phyloP scores from a whole-genome alignment of 2,797 vertebrate genomes.

The Cirrhinus molitorella region DNA sequence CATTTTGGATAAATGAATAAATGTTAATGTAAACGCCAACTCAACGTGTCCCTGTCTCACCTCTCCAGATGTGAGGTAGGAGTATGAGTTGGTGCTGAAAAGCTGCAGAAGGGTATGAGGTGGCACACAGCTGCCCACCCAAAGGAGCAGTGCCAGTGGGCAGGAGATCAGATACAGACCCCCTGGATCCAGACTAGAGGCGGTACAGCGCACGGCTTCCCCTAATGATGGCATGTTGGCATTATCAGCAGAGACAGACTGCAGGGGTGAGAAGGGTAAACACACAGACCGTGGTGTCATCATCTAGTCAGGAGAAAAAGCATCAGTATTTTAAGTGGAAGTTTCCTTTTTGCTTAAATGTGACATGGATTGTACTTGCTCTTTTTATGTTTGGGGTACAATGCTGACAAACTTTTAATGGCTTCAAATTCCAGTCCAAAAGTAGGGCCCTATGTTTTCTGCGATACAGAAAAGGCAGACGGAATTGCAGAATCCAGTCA shows the following conservation, averaged over 20 bases:
- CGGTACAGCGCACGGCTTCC: conserved; percentile 72
- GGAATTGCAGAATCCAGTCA: too few relatives aligned
- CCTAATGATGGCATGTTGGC: background rate
- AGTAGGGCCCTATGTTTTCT: too few relatives aligned
- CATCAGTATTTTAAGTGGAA: conserved; percentile 7
- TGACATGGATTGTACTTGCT: background rate
- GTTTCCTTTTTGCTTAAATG: background rate
- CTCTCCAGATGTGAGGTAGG: conserved; percentile 78
- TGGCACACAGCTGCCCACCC: conserved; percentile 77
- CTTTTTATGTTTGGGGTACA: background rate
- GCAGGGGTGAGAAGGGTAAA: conserved; percentile 34
- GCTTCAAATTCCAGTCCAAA: background rate
- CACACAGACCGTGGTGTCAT: background rate
- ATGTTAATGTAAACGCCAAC: background rate
- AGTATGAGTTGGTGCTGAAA: conserved; percentile 77
- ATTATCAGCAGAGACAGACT: conserved; percentile 59
- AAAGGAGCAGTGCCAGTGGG: conserved; percentile 79
- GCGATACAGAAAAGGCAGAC: too few relatives aligned
- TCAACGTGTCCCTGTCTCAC: conserved; percentile 62
- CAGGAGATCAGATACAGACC: conserved; percentile 76
- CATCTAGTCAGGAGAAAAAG: background rate
- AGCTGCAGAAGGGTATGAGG: conserved; percentile 70
- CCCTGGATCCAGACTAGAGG: conserved; percentile 70
- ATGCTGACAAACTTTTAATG: background rate
- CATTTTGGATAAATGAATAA: background rate